Conservation (phyloP, 1,140 invertebrate species). For the Nebria ingens region DNA sequence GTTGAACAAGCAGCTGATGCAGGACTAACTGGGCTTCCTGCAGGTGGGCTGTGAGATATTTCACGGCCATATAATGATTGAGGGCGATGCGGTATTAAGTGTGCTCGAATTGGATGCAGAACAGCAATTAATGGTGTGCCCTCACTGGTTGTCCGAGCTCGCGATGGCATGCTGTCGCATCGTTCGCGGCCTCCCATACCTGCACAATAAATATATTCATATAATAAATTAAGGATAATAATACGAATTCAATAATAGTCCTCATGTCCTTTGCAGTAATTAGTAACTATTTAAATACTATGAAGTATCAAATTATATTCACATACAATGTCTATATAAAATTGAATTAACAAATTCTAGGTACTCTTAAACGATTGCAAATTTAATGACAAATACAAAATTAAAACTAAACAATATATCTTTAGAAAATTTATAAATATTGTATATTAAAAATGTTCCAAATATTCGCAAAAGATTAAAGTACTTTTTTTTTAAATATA, state of each 20-base stretch:
- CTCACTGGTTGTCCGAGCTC: constrained; percentile 53
- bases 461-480: no score
- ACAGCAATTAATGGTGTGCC: constrained; percentile 37
- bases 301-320: background rate
- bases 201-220: no score
- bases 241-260: no score
- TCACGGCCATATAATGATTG: constrained; percentile 47
- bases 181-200: constrained; percentile 49
- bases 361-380: no score
- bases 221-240: no score
- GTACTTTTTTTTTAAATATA: no score
- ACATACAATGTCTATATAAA: no score
- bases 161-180: constrained; percentile 67
- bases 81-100: constrained; percentile 36
- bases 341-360: no score
- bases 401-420: no score
- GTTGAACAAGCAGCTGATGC: constrained; percentile 50
- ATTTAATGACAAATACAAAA: no score
- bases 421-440: no score
- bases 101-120: constrained; percentile 24
- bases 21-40: constrained; percentile 49
- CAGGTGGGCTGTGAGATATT: constrained; percentile 50
- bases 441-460: no score
- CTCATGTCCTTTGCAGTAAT: background rate
- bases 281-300: background rate